Evolutionary conservation across 2,113 vertebrate species (phyloP).

Genomic region (Lagopus leucura): DNA sequence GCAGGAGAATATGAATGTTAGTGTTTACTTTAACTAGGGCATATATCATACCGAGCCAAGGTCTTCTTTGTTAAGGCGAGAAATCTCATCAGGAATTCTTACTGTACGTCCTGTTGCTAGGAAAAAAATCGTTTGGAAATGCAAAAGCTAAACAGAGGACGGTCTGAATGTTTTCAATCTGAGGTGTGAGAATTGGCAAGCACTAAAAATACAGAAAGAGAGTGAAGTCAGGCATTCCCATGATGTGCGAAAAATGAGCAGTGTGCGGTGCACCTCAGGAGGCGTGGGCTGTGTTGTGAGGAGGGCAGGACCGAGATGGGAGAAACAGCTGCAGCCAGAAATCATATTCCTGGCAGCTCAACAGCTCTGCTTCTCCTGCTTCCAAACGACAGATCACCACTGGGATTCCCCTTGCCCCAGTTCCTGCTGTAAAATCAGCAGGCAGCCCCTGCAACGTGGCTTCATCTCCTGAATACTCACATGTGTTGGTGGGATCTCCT

Average conservation of each 20-base stretch:
- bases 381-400: constrained; percentile 72
- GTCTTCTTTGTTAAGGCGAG: constrained; percentile 50
- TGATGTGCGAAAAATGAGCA: constrained; percentile 65
- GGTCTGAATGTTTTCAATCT: constrained; percentile 43
- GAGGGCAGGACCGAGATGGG: constrained; percentile 38
- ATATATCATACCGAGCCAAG: constrained; percentile 41
- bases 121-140: constrained; percentile 23
- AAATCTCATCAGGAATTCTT: constrained; percentile 25
- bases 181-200: constrained; percentile 74
- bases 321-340: constrained; percentile 77
- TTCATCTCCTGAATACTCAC: constrained; percentile 17
- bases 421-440: constrained; percentile 67
- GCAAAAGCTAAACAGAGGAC: constrained; percentile 1
- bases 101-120: constrained; percentile 44
- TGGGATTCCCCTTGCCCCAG: constrained; percentile 60
- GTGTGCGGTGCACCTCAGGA: constrained; percentile 63
- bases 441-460: constrained; percentile 22
- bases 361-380: constrained; percentile 57
- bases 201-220: not conserved
- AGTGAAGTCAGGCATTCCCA: constrained; percentile 19
- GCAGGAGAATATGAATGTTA: constrained; percentile 57
- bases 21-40: constrained; percentile 63
- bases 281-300: constrained; percentile 54
- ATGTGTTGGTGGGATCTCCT: not conserved
- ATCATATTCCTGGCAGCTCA: constrained; percentile 72